Evolutionary conservation across 2,797 vertebrate genomes (phyloP).

Genomic region (Lagorchestes hirsutus): DNA sequence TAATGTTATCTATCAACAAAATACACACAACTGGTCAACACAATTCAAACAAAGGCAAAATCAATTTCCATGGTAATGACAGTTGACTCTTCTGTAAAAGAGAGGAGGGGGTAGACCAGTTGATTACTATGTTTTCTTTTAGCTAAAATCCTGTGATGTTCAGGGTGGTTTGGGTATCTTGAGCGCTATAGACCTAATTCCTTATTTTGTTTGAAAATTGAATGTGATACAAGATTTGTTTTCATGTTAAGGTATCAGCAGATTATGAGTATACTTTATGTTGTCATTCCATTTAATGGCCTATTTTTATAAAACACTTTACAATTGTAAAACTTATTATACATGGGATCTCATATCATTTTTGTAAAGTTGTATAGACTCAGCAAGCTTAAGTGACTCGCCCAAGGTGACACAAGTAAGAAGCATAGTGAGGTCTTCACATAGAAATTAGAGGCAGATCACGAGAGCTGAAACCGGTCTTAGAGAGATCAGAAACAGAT

Average conservation of each 20-base stretch:
- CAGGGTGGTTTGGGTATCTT: slow-evolving; percentile 8
- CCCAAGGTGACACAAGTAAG: neutral
- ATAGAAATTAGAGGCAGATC: neutral
- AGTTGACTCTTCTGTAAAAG: neutral
- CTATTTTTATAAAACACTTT: neutral
- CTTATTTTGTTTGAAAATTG: neutral
- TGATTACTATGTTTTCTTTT: neutral
- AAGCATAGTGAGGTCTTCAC: neutral
- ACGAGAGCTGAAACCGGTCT: neutral
- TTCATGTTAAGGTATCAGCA: slow-evolving; percentile 41
- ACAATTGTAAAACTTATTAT: neutral
- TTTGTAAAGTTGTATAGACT: neutral
- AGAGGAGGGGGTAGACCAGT: neutral
- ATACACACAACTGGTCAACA: neutral
- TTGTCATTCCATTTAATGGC: neutral
- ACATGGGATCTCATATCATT: neutral
- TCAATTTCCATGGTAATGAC: slow-evolving; percentile 26
- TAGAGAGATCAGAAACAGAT: neutral
- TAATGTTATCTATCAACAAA: slow-evolving; percentile 31
- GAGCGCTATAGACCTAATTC: neutral
- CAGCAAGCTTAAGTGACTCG: neutral
- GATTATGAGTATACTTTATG: neutral
- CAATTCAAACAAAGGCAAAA: slow-evolving; percentile 10
- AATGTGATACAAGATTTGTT: slow-evolving; percentile 1
- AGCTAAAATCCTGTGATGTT: neutral